Percentiles rank a stretch among this genome's conserved stretches.
These are phyloP conservation scores for Okamejei kenojei DNA, from an alignment of 2,797 vertebrate genomes.

Conservation along the genomic window DNA sequence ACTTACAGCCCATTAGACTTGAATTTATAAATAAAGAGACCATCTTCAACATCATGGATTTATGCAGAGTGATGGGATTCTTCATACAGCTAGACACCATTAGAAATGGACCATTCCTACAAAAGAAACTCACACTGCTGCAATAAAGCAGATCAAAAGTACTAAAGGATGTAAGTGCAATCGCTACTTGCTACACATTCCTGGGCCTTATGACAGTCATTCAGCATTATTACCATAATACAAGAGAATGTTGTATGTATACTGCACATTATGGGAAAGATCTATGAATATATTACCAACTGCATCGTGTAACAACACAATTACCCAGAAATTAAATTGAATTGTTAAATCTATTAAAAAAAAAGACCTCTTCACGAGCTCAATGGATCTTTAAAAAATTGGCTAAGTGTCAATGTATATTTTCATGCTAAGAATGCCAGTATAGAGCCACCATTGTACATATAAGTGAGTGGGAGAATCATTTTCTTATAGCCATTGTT, in stretches of 20 bases:
- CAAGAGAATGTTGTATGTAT: not conserved
- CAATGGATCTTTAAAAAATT: not conserved
- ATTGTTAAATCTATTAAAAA: not conserved
- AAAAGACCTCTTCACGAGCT: not conserved
- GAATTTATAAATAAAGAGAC: not conserved
- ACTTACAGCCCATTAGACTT: not conserved
- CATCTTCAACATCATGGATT: not conserved
- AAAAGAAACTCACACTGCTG: not conserved
- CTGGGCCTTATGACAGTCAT: not conserved
- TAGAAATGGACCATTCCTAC: conserved; percentile 1
- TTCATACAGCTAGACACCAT: not conserved
- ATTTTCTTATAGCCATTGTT: not conserved
- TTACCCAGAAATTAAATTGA: not conserved
- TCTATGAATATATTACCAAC: not conserved
- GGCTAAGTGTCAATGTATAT: not conserved
- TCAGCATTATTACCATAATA: not conserved
- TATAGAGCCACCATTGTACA: not conserved
- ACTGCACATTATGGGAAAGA: not conserved
- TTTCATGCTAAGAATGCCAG: not conserved
- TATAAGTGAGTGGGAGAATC: not conserved
- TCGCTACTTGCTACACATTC: not conserved
- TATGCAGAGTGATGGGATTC: not conserved
- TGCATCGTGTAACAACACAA: not conserved
- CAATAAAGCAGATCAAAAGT: not conserved
- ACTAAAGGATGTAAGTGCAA: not conserved